These are phyloP conservation scores for Tribolium freemani DNA, from an alignment of 2,888 invertebrate genomes.

Conservation along the genomic window DNA sequence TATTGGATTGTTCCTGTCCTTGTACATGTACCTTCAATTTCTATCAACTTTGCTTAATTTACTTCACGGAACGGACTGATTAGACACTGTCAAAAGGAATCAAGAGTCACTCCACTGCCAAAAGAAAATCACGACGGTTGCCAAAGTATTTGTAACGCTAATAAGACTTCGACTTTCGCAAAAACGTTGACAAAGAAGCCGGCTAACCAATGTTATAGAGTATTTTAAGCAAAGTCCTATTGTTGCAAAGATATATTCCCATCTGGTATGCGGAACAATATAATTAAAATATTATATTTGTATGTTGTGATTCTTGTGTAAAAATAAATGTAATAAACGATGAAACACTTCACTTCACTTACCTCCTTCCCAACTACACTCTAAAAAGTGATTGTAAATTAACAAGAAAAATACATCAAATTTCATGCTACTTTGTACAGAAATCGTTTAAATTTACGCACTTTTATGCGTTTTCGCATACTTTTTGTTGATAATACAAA, in stretches of 20 bases:
- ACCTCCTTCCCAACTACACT: no score
- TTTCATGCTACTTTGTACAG: no score
- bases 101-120: slow-evolving; percentile 34
- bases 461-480: no score
- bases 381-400: no score
- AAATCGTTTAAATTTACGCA: no score
- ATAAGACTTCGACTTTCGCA: slow-evolving; percentile 6
- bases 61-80: slow-evolving; percentile 24
- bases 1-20: slow-evolving; percentile 39
- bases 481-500: no score
- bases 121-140: slow-evolving; percentile 24
- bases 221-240: slow-evolving; percentile 57
- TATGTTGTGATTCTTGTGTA: slow-evolving; percentile 67
- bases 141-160: slow-evolving; percentile 29
- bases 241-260: slow-evolving; percentile 64
- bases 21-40: slow-evolving; percentile 36
- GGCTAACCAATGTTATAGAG: slow-evolving; percentile 40
- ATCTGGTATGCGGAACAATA: slow-evolving; percentile 68
- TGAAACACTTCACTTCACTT: not conserved
- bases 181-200: slow-evolving; percentile 39
- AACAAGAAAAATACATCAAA: no score
- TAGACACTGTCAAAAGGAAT: not conserved
- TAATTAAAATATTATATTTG: slow-evolving; percentile 64
- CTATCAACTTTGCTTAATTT: slow-evolving; percentile 45
- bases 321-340: slow-evolving; percentile 59